A percentile compares a stretch with the other conserved stretches of the same genome.
These are phyloP conservation scores for Pseudoips prasinana DNA, from an alignment of 2,888 invertebrate species.

Conservation along the genomic window DNA sequence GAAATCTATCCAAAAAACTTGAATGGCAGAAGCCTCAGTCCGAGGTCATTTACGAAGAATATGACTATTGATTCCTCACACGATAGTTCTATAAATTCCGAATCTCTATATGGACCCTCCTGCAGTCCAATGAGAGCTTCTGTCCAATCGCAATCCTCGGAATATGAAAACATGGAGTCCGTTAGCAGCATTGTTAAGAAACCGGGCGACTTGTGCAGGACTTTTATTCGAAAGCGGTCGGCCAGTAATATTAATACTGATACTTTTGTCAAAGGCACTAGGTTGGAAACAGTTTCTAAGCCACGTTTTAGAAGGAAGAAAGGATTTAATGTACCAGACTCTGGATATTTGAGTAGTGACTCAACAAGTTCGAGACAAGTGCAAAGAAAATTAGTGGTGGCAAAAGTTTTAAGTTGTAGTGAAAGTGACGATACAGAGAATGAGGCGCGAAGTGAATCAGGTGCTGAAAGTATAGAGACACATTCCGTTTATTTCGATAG, in stretches of 20 bases:
- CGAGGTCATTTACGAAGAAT: constrained; percentile 59
- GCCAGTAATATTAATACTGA: constrained; percentile 56
- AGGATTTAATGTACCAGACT: constrained; percentile 84
- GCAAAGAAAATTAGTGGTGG: constrained; percentile 67
- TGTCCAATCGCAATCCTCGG: constrained; percentile 75
- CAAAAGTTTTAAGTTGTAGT: constrained; percentile 83
- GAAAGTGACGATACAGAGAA: constrained; percentile 91
- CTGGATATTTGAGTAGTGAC: constrained; percentile 93
- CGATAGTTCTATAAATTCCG: constrained; percentile 44
- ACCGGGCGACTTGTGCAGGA: constrained; percentile 44
- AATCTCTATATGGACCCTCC: constrained; percentile 52
- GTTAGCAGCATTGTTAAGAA: constrained; percentile 29
- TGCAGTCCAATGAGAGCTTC: constrained; percentile 75
- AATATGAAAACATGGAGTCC: constrained; percentile 65
- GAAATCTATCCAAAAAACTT: constrained; percentile 84
- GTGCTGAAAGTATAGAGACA: constrained; percentile 92
- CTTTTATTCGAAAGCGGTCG: constrained; percentile 44
- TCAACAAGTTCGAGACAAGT: constrained; percentile 83
- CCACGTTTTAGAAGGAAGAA: constrained; percentile 59
- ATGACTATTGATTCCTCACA: constrained; percentile 42
- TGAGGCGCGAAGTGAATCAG: constrained; percentile 92
- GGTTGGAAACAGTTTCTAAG: constrained; percentile 47
- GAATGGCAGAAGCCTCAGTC: constrained; percentile 84
- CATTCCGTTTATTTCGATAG: constrained; percentile 93
- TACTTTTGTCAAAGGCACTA: constrained; percentile 61